These are phyloP conservation scores for Hippopotamus amphibius DNA, from an alignment of 2,113 vertebrate genomes.

Conservation along the genomic window DNA sequence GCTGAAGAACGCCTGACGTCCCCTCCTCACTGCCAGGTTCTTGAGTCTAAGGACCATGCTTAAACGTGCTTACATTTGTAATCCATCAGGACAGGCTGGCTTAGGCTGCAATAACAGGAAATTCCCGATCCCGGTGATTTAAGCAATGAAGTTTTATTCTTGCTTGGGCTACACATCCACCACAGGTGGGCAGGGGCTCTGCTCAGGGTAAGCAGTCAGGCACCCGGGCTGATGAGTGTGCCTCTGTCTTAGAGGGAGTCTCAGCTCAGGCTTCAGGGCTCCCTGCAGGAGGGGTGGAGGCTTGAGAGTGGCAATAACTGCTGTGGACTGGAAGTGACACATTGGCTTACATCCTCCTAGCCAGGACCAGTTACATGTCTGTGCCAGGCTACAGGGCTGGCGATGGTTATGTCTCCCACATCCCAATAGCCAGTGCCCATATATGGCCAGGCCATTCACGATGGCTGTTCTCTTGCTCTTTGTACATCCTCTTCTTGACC, in stretches of 20 bases:
- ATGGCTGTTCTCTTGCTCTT: neutral
- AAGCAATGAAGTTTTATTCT: neutral
- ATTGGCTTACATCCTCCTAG: neutral
- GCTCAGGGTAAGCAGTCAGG: neutral
- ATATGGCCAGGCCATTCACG: neutral
- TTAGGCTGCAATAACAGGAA: neutral
- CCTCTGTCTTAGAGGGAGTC: neutral
- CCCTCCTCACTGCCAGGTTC: neutral
- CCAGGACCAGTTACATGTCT: neutral
- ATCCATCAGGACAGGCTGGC: neutral
- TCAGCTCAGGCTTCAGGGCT: neutral
- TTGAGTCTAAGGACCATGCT: neutral
- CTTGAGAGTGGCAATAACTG: neutral
- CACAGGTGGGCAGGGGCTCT: neutral
- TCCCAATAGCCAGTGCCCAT: accelerated
- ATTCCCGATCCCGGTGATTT: neutral
- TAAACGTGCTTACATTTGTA: neutral
- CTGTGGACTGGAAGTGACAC: neutral
- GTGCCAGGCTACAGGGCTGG: neutral
- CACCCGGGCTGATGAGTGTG: too few species aligned
- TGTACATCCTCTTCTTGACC: neutral
- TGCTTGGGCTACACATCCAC: neutral
- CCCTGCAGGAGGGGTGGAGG: neutral
- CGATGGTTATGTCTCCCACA: accelerated
- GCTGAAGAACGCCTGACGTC: neutral